A percentile compares a stretch with the other conserved stretches of the same genome.
Conservation (phyloP, 2,113 vertebrate species). For the Xenopus borealis region DNA sequence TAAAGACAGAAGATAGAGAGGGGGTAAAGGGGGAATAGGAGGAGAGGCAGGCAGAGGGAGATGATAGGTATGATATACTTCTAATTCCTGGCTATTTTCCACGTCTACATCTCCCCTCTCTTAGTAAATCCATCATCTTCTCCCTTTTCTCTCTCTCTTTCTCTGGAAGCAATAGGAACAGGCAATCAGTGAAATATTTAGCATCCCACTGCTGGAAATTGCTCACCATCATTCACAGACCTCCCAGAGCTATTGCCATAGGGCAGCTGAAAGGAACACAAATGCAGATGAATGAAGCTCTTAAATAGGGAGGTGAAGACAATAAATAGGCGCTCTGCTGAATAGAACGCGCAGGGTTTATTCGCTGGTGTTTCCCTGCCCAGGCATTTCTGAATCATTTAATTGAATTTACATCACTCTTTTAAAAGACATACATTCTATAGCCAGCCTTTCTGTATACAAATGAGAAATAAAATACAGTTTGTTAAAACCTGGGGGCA, state of each 20-base stretch:
- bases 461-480: too few species aligned
- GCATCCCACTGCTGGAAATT: background rate
- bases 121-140: slow-evolving; percentile 15
- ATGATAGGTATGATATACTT: slow-evolving; percentile 25
- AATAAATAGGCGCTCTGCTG: too few species aligned
- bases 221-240: background rate
- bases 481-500: too few species aligned
- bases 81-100: slow-evolving; percentile 18
- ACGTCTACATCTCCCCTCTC: slow-evolving; percentile 10
- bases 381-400: too few species aligned
- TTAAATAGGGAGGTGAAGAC: too few species aligned
- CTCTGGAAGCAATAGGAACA: too few species aligned
- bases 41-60: background rate
- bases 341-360: too few species aligned
- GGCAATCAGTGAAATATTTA: background rate
- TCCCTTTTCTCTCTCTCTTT: background rate
- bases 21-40: background rate
- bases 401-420: too few species aligned
- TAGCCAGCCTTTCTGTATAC: too few species aligned
- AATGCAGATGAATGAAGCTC: background rate
- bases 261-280: background rate
- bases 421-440: too few species aligned
- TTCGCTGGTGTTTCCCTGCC: too few species aligned
- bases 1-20: background rate
- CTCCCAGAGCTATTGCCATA: background rate